These are phyloP conservation scores for Tetraodon nigroviridis DNA, from an alignment of 2,113 vertebrate genomes.

Conservation along the genomic window DNA sequence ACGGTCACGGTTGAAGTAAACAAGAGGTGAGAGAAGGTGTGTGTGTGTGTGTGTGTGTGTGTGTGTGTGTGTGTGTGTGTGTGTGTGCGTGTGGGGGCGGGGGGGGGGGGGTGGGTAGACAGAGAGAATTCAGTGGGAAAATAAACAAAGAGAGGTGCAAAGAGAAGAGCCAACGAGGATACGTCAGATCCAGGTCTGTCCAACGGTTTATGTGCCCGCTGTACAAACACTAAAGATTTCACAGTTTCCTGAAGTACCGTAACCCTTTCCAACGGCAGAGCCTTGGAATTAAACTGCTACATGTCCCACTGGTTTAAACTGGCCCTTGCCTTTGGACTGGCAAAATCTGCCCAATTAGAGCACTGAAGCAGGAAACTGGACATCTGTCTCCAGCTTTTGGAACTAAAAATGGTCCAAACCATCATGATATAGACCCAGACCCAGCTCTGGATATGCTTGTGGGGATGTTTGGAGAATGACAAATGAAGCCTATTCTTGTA, in stretches of 20 bases:
- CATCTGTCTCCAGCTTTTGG: slow-evolving; percentile 39
- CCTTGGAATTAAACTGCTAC: not conserved
- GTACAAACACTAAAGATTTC: slow-evolving; percentile 42
- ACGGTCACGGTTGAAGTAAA: slow-evolving; percentile 20
- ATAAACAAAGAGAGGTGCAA: slow-evolving; percentile 50
- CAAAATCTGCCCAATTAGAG: slow-evolving; percentile 54
- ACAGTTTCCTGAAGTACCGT: slow-evolving; percentile 51
- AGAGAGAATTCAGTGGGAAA: slow-evolving; percentile 55
- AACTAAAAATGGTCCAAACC: slow-evolving; percentile 23
- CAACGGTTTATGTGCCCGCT: slow-evolving; percentile 24
- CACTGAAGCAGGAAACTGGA: slow-evolving; percentile 51
- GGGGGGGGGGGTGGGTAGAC: slow-evolving; percentile 2
- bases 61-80: not conserved
- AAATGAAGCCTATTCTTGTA: slow-evolving; percentile 22
- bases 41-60: too few relatives aligned
- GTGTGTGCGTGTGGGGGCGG: not conserved
- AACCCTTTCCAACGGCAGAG: slow-evolving; percentile 50
- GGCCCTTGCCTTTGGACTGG: slow-evolving; percentile 16
- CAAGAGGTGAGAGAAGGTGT: slow-evolving; percentile 17
- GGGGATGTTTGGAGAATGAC: slow-evolving; percentile 7
- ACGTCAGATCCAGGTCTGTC: slow-evolving; percentile 22
- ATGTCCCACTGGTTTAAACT: not conserved
- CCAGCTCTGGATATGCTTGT: slow-evolving; percentile 12
- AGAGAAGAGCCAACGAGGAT: slow-evolving; percentile 32
- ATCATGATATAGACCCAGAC: not conserved